These are phyloP conservation scores for Caenorhabditis sinica DNA, from an alignment of 2,888 invertebrate genomes.

Conservation along the genomic window DNA sequence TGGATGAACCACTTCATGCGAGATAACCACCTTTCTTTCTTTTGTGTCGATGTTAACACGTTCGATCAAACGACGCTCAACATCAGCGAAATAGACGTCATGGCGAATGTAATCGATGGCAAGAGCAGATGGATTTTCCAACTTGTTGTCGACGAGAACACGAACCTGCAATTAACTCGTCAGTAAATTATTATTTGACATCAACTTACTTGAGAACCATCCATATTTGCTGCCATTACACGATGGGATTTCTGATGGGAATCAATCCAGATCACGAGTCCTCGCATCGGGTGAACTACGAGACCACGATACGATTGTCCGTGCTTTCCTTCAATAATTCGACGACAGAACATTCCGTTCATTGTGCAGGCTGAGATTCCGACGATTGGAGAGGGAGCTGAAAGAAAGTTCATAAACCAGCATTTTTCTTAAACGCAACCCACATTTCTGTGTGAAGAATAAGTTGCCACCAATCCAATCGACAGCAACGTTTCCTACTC, in stretches of 20 bases:
- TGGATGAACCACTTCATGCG: slow-evolving; percentile 69
- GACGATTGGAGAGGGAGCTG: slow-evolving; percentile 63
- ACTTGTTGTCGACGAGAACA: slow-evolving; percentile 70
- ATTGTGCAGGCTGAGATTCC: slow-evolving; percentile 71
- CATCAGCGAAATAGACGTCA: slow-evolving; percentile 75
- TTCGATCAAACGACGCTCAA: slow-evolving; percentile 72
- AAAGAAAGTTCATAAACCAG: neutral
- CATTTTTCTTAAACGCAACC: neutral
- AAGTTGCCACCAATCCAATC: slow-evolving; percentile 74
- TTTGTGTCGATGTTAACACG: slow-evolving; percentile 69
- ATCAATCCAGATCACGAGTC: slow-evolving; percentile 73
- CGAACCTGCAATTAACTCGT: slow-evolving; percentile 51
- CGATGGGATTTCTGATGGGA: slow-evolving; percentile 88
- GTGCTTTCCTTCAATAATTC: slow-evolving; percentile 61
- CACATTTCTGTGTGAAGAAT: slow-evolving; percentile 70
- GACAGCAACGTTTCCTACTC: slow-evolving; percentile 71
- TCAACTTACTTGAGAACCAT: slow-evolving; percentile 89
- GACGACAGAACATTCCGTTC: slow-evolving; percentile 72
- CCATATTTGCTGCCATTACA: slow-evolving; percentile 96
- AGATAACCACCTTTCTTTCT: slow-evolving; percentile 64
- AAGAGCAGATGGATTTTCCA: slow-evolving; percentile 69
- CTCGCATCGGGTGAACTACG: slow-evolving; percentile 71
- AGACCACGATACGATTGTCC: slow-evolving; percentile 65
- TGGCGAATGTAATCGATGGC: slow-evolving; percentile 73
- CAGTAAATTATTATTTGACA: neutral